These are phyloP conservation scores for Gyrodactylus salaris DNA, from an alignment of 1,140 invertebrate species.

Conservation along the genomic window DNA sequence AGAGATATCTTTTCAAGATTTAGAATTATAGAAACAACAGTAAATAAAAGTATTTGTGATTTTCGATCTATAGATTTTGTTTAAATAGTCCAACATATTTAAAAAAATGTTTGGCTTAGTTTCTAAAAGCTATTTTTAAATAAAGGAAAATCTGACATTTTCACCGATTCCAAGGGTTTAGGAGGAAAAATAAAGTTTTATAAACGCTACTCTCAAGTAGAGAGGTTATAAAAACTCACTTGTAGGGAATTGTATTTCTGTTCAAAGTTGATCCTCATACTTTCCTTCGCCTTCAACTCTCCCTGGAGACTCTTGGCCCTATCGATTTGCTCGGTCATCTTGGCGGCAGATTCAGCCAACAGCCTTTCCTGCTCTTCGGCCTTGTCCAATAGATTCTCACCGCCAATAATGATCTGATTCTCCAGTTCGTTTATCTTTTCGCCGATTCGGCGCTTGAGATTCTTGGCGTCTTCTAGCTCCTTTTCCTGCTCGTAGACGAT, in stretches of 20 bases:
- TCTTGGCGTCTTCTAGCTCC: constrained; percentile 24
- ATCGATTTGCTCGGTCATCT: constrained; percentile 33
- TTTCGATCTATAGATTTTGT: no score
- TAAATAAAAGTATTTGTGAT: no score
- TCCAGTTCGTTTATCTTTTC: constrained; percentile 58
- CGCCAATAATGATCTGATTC: constrained; percentile 76
- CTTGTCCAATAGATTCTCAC: constrained; percentile 85
- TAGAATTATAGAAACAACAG: no score
- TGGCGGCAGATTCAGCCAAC: constrained; percentile 50
- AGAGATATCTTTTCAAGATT: no score
- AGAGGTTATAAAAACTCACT: constrained; percentile 26
- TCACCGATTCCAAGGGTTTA: constrained; percentile 32
- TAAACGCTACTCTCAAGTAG: constrained; percentile 54
- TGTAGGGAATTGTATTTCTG: constrained; percentile 57
- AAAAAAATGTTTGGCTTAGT: no score
- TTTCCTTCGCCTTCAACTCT: constrained; percentile 32
- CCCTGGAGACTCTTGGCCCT: constrained; percentile 31
- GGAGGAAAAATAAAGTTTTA: no score
- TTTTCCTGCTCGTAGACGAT: constrained; percentile 23
- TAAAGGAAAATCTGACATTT: constrained; percentile 20
- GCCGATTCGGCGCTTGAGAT: constrained; percentile 29
- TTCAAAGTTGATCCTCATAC: constrained; percentile 67
- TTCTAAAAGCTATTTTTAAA: no score
- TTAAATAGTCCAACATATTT: no score
- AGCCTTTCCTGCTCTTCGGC: constrained; percentile 64